Evolutionary conservation across 2,888 invertebrate species (phyloP).

Genomic region (Phengaris alcon): DNA sequence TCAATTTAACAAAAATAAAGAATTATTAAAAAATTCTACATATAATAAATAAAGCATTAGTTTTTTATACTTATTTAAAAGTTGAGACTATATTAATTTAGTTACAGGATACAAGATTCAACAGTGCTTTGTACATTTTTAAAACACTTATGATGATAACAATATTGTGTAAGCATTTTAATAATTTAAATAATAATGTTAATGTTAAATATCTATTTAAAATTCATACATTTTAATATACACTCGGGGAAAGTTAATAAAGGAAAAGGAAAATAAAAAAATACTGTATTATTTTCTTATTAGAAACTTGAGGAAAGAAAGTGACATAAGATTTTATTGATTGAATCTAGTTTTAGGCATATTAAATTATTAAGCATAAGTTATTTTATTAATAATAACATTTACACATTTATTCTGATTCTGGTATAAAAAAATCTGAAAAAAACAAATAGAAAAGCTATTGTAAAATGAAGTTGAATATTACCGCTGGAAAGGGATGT

Average conservation of each 20-base stretch:
- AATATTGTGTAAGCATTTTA: too few relatives aligned
- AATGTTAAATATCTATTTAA: not conserved
- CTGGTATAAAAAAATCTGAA: not conserved
- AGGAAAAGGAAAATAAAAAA: not conserved
- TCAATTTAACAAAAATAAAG: too few relatives aligned
- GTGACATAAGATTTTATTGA: constrained; percentile 13
- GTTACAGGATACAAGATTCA: too few relatives aligned
- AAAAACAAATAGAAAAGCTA: constrained; percentile 30
- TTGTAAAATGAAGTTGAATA: constrained; percentile 35
- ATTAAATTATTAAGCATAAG: not conserved
- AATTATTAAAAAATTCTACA: too few relatives aligned
- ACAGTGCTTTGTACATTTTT: too few relatives aligned
- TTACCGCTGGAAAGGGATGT: constrained; percentile 38
- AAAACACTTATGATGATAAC: too few relatives aligned
- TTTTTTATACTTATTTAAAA: too few relatives aligned
- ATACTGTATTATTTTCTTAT: not conserved
- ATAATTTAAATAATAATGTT: too few relatives aligned
- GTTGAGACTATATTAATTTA: too few relatives aligned
- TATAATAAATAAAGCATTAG: too few relatives aligned
- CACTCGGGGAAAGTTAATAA: not conserved
- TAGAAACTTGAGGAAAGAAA: not conserved
- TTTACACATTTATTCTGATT: not conserved
- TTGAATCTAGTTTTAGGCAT: not conserved
- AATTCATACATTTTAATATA: not conserved
- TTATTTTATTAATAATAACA: not conserved